Conservation (phyloP, 1,140 invertebrate species). For the Caenorhabditis elegans region WBcel235 BX284606.5:9033501-9034000, state of each 20-base stretch:
- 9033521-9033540: neutral
- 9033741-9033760: constrained; percentile 1
- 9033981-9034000: no score
- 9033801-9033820: neutral
- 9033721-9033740: neutral
- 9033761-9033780: neutral
- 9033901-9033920: neutral
- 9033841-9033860: constrained; percentile 24
- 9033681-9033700: neutral
- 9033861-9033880: constrained; percentile 3
- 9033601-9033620: neutral
- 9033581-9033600: neutral
- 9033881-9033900: neutral
- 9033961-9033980: no score
- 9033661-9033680: neutral
- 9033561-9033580: neutral
- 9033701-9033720: neutral
- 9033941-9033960: no score
- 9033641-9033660: neutral
- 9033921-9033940: no score
- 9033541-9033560: neutral
- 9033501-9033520: neutral
- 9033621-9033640: neutral
- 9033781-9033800: neutral
- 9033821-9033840: constrained; percentile 3